Evolutionary conservation across 2,113 vertebrate genomes (phyloP).

Genomic region (Larimichthys crocea): DNA sequence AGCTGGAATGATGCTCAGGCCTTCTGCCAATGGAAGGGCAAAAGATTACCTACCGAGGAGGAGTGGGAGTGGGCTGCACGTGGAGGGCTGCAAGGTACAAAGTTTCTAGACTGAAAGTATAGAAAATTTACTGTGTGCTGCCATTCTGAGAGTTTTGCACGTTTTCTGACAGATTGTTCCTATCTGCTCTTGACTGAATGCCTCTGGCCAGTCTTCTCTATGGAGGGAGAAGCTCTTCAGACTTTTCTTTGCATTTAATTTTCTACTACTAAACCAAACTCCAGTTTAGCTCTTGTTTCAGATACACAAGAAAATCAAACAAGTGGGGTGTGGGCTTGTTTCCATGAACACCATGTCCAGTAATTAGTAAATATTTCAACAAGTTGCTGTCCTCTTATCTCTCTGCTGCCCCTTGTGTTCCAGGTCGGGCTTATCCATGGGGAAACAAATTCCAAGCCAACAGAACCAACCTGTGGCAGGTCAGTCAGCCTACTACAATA

Average conservation of each 20-base stretch:
- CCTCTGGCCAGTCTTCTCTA: not conserved
- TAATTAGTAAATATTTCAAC: not conserved
- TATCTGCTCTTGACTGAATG: not conserved
- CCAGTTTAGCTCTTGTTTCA: not conserved
- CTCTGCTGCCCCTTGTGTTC: not conserved
- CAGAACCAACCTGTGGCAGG: constrained; percentile 96
- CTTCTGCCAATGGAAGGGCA: constrained; percentile 90
- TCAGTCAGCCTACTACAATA: constrained; percentile 58
- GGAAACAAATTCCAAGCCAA: constrained; percentile 94
- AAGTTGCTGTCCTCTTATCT: not conserved
- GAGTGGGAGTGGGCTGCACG: constrained; percentile 98
- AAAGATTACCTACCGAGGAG: constrained; percentile 89
- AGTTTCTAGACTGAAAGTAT: not conserved
- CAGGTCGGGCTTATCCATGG: constrained; percentile 94
- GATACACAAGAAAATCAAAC: not conserved
- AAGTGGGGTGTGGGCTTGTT: not conserved
- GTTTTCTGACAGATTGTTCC: not conserved
- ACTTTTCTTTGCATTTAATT: not conserved
- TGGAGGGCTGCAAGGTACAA: constrained; percentile 89
- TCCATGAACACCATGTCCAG: not conserved
- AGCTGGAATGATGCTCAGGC: constrained; percentile 95
- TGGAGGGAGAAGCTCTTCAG: not conserved
- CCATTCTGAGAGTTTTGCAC: not conserved
- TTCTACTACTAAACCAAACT: not conserved
- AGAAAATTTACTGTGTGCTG: not conserved